A percentile compares a stretch with the other conserved stretches of the same genome.
These are phyloP conservation scores for Squalus acanthias DNA, from an alignment of 2,797 vertebrate genomes.

Conservation along the genomic window DNA sequence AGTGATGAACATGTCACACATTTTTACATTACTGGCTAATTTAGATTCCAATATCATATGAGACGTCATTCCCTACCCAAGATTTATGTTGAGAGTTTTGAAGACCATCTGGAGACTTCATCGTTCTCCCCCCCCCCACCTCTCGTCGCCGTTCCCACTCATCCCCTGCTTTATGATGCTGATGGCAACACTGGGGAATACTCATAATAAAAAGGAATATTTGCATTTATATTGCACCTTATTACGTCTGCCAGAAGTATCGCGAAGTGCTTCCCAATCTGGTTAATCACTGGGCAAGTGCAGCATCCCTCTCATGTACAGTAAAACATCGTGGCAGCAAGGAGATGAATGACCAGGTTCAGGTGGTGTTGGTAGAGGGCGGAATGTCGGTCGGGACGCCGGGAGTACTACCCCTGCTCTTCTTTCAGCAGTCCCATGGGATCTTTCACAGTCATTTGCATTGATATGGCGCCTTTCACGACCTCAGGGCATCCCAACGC, in stretches of 20 bases:
- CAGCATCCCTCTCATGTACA: neutral
- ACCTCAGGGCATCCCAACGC: neutral
- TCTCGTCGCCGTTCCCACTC: neutral
- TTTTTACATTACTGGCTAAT: conserved; percentile 20
- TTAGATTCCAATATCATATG: neutral
- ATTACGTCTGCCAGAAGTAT: neutral
- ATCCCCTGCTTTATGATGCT: neutral
- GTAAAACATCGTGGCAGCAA: neutral
- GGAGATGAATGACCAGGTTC: neutral
- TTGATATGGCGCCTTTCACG: neutral
- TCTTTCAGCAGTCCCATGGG: neutral
- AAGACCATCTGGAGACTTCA: conserved; percentile 3
- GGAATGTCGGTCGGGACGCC: neutral
- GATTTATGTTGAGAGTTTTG: neutral
- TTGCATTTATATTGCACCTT: neutral
- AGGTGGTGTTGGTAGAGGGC: neutral
- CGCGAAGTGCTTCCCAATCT: neutral
- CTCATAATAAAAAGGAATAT: too few relatives aligned
- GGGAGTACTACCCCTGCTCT: neutral
- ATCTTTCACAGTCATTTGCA: too few relatives aligned
- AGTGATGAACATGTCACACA: neutral
- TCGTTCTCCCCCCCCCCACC: neutral
- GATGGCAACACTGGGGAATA: neutral
- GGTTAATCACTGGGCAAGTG: neutral
- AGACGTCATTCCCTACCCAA: too few relatives aligned